Evolutionary conservation across 1,140 invertebrate genomes (phyloP).

Genomic region (Dinoponera quadriceps): DNA sequence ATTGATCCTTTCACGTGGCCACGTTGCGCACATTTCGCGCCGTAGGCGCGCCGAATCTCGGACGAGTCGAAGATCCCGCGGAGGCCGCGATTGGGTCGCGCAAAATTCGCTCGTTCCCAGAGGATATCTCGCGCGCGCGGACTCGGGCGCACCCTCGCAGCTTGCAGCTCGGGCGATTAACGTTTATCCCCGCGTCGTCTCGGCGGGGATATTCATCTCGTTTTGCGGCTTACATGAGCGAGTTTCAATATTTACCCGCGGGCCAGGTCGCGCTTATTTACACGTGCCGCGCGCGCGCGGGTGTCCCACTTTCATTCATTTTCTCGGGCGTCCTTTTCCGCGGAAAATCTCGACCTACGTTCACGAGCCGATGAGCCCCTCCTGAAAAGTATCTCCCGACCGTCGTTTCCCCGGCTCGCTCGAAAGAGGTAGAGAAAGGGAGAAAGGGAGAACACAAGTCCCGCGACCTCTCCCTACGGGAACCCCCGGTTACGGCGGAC

Average conservation of each 20-base stretch:
- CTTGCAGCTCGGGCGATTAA: neutral
- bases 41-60: too few relatives aligned
- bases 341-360: constrained; percentile 72
- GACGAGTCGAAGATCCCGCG: neutral
- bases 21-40: too few relatives aligned
- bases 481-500: constrained; percentile 29
- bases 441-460: too few relatives aligned
- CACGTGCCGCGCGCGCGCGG: neutral
- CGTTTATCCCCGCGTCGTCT: neutral
- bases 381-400: constrained; percentile 56
- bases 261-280: constrained; percentile 21
- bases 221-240: constrained; percentile 13
- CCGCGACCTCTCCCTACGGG: neutral
- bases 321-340: constrained; percentile 15
- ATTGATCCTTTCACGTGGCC: too few relatives aligned
- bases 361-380: constrained; percentile 53
- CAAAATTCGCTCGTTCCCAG: neutral
- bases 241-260: constrained; percentile 36
- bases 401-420: neutral
- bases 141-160: neutral
- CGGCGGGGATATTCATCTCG: constrained; percentile 25
- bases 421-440: neutral
- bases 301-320: constrained; percentile 48
- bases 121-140: neutral
- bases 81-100: neutral